Evolutionary conservation across 2,113 vertebrate genomes (phyloP).

Genomic region (Carettochelys insculpta): DNA sequence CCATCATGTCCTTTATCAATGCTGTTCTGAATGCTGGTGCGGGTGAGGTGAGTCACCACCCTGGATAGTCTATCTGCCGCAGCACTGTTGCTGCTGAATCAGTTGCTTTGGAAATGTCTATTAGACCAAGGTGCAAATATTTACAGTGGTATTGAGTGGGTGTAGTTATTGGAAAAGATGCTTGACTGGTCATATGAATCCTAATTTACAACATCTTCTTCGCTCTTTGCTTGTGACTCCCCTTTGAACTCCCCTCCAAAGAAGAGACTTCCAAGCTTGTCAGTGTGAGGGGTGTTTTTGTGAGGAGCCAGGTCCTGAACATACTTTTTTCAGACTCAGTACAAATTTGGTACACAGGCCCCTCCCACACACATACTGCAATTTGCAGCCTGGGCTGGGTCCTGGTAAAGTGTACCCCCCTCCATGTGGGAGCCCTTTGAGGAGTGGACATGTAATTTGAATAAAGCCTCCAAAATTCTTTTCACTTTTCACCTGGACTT

Average conservation of each 20-base stretch:
- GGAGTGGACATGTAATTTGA: background rate
- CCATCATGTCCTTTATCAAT: constrained; percentile 99
- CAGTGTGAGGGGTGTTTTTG: background rate
- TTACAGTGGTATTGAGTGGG: background rate
- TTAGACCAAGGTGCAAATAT: background rate
- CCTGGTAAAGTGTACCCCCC: too few species aligned
- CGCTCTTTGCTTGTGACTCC: background rate
- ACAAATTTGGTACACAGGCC: too few species aligned
- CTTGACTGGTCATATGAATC: background rate
- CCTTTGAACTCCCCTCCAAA: background rate
- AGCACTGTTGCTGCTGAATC: background rate
- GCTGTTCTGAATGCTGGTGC: constrained; percentile 95
- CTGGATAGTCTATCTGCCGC: background rate
- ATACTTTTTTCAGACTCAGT: too few species aligned
- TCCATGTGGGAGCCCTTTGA: background rate
- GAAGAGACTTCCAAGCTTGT: background rate
- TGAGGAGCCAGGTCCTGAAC: background rate
- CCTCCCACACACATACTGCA: too few species aligned
- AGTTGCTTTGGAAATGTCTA: background rate
- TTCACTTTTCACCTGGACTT: background rate
- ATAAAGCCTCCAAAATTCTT: background rate
- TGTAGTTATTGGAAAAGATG: background rate
- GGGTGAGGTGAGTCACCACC: constrained; percentile 86
- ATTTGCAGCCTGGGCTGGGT: too few species aligned
- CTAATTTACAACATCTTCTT: background rate